These are phyloP conservation scores for zebrafish (Danio rerio) DNA, from an alignment of 2,113 vertebrate species.

Conservation along the genomic window DNA sequence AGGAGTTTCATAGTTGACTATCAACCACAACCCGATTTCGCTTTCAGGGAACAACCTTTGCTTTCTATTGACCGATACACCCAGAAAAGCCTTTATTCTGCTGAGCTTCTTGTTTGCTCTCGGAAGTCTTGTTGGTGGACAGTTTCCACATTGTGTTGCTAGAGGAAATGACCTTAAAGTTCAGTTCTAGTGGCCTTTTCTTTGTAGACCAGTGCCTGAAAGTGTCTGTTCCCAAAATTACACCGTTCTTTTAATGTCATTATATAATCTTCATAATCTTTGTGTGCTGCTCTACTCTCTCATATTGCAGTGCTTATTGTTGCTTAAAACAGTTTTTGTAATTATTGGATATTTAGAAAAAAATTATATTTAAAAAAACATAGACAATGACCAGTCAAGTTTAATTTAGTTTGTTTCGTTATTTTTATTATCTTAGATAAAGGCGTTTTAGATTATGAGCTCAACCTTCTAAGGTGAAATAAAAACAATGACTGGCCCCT, in stretches of 20 bases:
- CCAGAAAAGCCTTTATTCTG: constrained; percentile 15
- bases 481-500: background rate
- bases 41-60: constrained; percentile 1
- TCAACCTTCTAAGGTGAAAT: background rate
- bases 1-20: background rate
- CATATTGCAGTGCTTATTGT: background rate
- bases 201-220: background rate
- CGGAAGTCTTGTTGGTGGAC: constrained; percentile 27
- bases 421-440: background rate
- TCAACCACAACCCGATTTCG: background rate
- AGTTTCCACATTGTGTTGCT: background rate
- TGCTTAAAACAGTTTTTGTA: background rate
- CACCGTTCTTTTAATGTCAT: background rate
- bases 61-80: background rate
- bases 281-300: background rate
- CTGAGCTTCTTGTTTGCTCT: constrained; percentile 28
- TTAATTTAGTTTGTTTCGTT: background rate
- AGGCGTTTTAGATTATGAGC: background rate
- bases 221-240: background rate
- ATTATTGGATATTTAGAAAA: background rate
- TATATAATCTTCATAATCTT: background rate
- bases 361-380: background rate
- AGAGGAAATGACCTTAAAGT: background rate
- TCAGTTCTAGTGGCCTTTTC: background rate
- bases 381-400: background rate